phyloP scores from a whole-genome alignment of 2,888 invertebrate species.

The Drosophila borealis region DNA sequence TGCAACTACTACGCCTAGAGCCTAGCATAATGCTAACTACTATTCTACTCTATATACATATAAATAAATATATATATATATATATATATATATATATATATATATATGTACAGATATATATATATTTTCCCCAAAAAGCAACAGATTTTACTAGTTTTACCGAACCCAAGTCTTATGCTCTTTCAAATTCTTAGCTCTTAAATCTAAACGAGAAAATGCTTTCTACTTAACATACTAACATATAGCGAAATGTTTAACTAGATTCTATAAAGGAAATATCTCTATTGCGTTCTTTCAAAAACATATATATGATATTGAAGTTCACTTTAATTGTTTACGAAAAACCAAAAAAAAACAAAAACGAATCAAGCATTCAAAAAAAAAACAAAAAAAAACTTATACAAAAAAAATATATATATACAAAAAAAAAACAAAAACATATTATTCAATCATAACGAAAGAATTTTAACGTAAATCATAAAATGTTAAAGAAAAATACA shows the following conservation, averaged over 20 bases:
- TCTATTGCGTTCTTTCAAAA: slow-evolving; percentile 68
- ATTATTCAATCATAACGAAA: slow-evolving; percentile 71
- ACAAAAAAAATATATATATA: slow-evolving; percentile 42
- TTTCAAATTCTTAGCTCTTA: slow-evolving; percentile 54
- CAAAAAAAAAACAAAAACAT: slow-evolving; percentile 54
- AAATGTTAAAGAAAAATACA: slow-evolving; percentile 55
- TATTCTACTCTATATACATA: slow-evolving; percentile 16
- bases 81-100: neutral
- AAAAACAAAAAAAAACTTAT: slow-evolving; percentile 26
- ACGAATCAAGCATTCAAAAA: slow-evolving; percentile 21
- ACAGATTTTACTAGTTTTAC: slow-evolving; percentile 56
- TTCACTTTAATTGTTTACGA: slow-evolving; percentile 72
- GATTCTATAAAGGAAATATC: slow-evolving; percentile 66
- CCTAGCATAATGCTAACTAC: slow-evolving; percentile 19
- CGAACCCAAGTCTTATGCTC: slow-evolving; percentile 62
- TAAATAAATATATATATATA: no score
- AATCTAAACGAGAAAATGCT: slow-evolving; percentile 42
- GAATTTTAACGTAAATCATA: slow-evolving; percentile 75
- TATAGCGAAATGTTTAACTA: slow-evolving; percentile 71
- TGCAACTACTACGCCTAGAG: slow-evolving; percentile 25
- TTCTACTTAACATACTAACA: slow-evolving; percentile 53
- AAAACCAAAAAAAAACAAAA: slow-evolving; percentile 26
- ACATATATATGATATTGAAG: slow-evolving; percentile 63
- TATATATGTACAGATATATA: neutral
- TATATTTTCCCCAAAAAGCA: slow-evolving; percentile 19